A percentile compares a stretch with the other conserved stretches of the same genome.
phyloP scores from a whole-genome alignment of 1,140 invertebrate genomes.

The Onthophagus taurus region DNA sequence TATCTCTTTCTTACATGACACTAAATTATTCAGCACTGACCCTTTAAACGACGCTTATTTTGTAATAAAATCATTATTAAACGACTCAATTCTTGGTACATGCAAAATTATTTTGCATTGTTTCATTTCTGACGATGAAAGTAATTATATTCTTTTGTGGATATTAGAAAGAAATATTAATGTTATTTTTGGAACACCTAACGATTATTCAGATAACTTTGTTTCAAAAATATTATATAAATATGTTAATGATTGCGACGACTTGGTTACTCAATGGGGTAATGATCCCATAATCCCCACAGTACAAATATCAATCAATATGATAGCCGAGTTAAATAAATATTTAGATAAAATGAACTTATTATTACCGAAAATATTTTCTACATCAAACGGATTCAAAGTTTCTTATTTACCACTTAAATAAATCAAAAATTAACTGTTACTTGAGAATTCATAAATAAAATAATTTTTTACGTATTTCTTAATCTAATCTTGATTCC shows the following conservation, averaged over 20 bases:
- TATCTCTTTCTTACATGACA: constrained; percentile 25
- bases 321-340: constrained; percentile 41
- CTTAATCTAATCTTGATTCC: too few species aligned
- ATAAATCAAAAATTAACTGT: too few species aligned
- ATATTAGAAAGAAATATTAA: constrained; percentile 46
- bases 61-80: constrained; percentile 40
- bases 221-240: constrained; percentile 43
- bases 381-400: constrained; percentile 42
- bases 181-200: constrained; percentile 36
- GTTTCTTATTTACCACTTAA: constrained; percentile 45
- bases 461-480: too few species aligned
- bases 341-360: constrained; percentile 45
- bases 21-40: constrained; percentile 29
- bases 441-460: too few species aligned
- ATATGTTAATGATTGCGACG: constrained; percentile 32
- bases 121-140: constrained; percentile 15
- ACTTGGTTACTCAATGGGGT: constrained; percentile 40
- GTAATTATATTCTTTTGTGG: constrained; percentile 44
- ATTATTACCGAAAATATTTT: constrained; percentile 42
- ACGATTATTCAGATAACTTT: constrained; percentile 31
- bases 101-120: constrained; percentile 36
- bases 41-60: constrained; percentile 41
- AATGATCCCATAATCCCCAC: constrained; percentile 38
- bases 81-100: constrained; percentile 39
- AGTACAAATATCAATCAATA: constrained; percentile 44